phyloP scores from a whole-genome alignment of 37 sponge, comb jelly and placozoan genomes.

The Spongilla lacustris region DNA sequence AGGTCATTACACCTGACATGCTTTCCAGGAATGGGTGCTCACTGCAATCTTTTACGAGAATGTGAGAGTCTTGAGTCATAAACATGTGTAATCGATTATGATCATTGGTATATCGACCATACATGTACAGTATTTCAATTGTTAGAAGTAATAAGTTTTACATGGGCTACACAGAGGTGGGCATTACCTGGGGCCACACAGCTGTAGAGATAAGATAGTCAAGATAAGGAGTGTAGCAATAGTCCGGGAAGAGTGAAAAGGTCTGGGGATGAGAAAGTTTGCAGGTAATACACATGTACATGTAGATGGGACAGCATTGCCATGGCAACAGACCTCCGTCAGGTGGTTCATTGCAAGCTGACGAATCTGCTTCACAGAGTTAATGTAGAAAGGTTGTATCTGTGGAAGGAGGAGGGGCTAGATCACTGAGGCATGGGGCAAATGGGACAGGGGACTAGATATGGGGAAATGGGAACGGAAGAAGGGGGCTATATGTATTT shows the following conservation, averaged over 20 bases:
- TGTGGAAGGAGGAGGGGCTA: slow-evolving; percentile 59
- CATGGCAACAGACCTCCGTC: slow-evolving; percentile 35
- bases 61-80: too few species aligned
- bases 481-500: background rate
- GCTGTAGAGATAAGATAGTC: slow-evolving; percentile 29
- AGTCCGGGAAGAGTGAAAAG: slow-evolving; percentile 30
- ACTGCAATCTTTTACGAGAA: too few species aligned
- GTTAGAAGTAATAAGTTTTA: too few species aligned
- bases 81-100: too few species aligned
- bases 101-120: too few species aligned
- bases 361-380: slow-evolving; percentile 52
- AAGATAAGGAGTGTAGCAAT: slow-evolving; percentile 45
- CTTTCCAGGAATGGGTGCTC: too few species aligned
- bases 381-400: slow-evolving; percentile 57
- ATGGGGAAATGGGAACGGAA: background rate
- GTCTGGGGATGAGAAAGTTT: background rate
- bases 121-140: too few species aligned
- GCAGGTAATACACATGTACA: background rate
- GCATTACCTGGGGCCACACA: slow-evolving; percentile 82
- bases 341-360: slow-evolving; percentile 49
- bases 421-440: slow-evolving; percentile 66
- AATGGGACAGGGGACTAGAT: slow-evolving; percentile 41
- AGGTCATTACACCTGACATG: too few species aligned
- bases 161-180: too few species aligned
- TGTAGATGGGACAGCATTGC: background rate